Percentiles rank a stretch among this genome's conserved stretches.
These are phyloP conservation scores for Zalophus californianus DNA, from an alignment of 2,797 vertebrate species.

Conservation along the genomic window DNA sequence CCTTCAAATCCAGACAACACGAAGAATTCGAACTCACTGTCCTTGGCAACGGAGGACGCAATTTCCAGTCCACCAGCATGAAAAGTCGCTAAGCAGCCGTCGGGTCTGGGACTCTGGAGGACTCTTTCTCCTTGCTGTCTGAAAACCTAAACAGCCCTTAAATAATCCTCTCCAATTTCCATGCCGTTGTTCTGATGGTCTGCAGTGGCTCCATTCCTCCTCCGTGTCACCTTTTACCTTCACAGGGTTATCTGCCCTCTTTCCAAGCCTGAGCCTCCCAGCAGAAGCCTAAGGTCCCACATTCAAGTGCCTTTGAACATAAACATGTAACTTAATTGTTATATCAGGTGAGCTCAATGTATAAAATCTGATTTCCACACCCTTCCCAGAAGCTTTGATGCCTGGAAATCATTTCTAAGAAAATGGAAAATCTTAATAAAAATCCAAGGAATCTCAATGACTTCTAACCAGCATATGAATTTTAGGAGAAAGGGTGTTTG, in stretches of 20 bases:
- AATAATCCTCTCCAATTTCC: accelerated
- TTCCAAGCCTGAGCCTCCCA: not conserved
- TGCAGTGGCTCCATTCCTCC: not conserved
- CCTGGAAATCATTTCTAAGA: not conserved
- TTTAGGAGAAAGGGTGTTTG: not conserved
- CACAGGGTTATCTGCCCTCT: not conserved
- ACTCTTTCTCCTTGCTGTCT: not conserved
- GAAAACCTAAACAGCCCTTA: not conserved
- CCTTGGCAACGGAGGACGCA: not conserved
- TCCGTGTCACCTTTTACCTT: not conserved
- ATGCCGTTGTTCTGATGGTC: not conserved
- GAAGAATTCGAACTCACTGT: not conserved
- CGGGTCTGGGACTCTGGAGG: not conserved
- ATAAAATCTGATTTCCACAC: not conserved
- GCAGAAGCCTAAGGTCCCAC: not conserved
- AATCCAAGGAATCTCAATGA: not conserved
- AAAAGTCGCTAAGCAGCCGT: not conserved
- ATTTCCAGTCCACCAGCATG: not conserved
- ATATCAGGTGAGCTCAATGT: accelerated
- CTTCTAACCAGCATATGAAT: not conserved
- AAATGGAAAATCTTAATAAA: not conserved
- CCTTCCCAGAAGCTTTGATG: not conserved
- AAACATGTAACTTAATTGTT: not conserved
- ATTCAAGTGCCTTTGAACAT: not conserved
- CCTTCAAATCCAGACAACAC: not conserved